A percentile compares a stretch with the other conserved stretches of the same genome.
These are phyloP conservation scores for Sciurus vulgaris DNA, from an alignment of 2,797 vertebrate genomes.

Conservation along the genomic window DNA sequence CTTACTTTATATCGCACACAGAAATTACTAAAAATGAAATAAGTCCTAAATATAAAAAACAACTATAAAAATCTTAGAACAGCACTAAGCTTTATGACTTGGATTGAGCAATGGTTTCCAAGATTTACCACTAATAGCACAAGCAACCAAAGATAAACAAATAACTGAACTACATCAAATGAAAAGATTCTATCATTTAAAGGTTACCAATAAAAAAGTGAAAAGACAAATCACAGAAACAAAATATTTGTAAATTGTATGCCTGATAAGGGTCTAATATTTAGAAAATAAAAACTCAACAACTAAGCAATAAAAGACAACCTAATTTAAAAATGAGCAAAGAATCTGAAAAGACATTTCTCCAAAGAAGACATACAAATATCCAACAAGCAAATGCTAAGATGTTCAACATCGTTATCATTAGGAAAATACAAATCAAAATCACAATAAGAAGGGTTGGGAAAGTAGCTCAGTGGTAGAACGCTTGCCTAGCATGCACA, in stretches of 20 bases:
- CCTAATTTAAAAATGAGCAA: not conserved
- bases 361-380: constrained; percentile 35
- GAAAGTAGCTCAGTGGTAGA: not conserved
- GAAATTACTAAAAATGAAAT: not conserved
- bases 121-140: not conserved
- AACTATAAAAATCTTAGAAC: constrained; percentile 28
- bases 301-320: not conserved
- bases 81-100: constrained; percentile 17
- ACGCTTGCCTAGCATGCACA: not conserved
- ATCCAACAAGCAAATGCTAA: constrained; percentile 37
- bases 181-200: constrained; percentile 22
- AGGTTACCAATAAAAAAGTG: constrained; percentile 40
- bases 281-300: constrained; percentile 30
- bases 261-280: not conserved
- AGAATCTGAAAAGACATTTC: constrained; percentile 1
- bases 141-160: constrained; percentile 53
- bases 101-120: not conserved
- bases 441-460: not conserved
- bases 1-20: not conserved
- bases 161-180: not conserved
- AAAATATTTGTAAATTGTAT: constrained; percentile 32
- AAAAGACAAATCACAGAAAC: constrained; percentile 44
- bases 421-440: constrained; percentile 42
- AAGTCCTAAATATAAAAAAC: constrained; percentile 5
- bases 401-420: not conserved